phyloP scores from a whole-genome alignment of 2,888 invertebrate genomes.

The Anagyrus pseudococci region DNA sequence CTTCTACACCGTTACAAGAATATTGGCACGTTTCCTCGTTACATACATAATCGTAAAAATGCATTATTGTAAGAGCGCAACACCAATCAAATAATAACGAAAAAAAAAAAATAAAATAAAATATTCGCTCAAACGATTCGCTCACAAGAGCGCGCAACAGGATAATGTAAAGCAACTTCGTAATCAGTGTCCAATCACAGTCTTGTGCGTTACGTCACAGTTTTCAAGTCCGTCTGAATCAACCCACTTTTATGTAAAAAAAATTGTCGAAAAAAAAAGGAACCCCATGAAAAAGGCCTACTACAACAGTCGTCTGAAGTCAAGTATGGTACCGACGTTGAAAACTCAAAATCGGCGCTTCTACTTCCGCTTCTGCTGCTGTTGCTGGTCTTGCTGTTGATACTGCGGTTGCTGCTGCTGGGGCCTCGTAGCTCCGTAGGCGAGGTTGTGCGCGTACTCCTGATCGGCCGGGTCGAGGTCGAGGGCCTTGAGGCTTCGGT shows the following conservation, averaged over 20 bases:
- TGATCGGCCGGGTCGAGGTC: conserved; percentile 39
- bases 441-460: conserved; percentile 69
- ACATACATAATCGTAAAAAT: no score
- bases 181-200: conserved; percentile 8
- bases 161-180: background rate
- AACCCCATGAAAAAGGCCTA: no score
- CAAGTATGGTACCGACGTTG: background rate
- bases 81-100: no score
- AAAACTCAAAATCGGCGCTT: background rate
- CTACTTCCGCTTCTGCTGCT: background rate
- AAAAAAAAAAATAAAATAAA: background rate
- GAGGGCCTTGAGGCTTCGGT: conserved; percentile 66
- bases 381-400: background rate
- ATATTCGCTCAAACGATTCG: background rate
- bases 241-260: no score
- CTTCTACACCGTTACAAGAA: no score
- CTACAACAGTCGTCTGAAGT: background rate
- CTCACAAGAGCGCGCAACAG: background rate
- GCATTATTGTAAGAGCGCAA: no score
- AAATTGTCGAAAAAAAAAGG: no score
- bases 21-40: no score
- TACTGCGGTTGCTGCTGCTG: conserved; percentile 6
- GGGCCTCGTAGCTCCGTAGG: conserved; percentile 63
- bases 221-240: no score
- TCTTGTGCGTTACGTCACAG: conserved; percentile 24